Percentiles rank a stretch among this genome's conserved stretches.
These are phyloP conservation scores for Chascanopsetta lugubris DNA, from an alignment of 2,113 vertebrate species.

Conservation along the genomic window DNA sequence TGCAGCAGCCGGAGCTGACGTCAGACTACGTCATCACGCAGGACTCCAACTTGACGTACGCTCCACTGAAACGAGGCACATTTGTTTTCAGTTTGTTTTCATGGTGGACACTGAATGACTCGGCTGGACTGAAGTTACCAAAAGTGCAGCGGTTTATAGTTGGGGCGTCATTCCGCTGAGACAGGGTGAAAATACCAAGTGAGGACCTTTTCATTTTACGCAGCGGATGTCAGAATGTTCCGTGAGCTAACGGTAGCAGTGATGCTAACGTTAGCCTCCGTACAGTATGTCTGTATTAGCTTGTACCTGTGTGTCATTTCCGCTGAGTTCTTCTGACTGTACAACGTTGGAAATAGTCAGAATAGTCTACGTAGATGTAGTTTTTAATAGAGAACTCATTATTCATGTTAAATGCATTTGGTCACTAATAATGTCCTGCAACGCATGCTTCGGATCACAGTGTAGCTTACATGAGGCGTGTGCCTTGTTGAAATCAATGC, in stretches of 20 bases:
- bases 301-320: not conserved
- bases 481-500: no score
- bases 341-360: not conserved
- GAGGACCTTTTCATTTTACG: conserved; percentile 3
- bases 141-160: not conserved
- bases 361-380: not conserved
- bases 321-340: not conserved
- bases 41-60: no score
- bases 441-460: not conserved
- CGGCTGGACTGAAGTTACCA: not conserved
- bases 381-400: no score
- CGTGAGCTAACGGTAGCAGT: conserved; percentile 11
- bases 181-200: conserved; percentile 9
- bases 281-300: not conserved
- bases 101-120: conserved; percentile 6
- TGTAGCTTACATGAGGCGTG: not conserved
- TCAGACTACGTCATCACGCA: conserved; percentile 43
- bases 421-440: not conserved
- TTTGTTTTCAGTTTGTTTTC: conserved; percentile 35
- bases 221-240: not conserved
- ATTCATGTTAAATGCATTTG: no score
- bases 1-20: not conserved
- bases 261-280: conserved; percentile 54
- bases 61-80: not conserved
- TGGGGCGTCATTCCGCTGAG: not conserved